These are phyloP conservation scores for Latrodectus hesperus DNA, from an alignment of 2,888 invertebrate genomes.

Conservation along the genomic window DNA sequence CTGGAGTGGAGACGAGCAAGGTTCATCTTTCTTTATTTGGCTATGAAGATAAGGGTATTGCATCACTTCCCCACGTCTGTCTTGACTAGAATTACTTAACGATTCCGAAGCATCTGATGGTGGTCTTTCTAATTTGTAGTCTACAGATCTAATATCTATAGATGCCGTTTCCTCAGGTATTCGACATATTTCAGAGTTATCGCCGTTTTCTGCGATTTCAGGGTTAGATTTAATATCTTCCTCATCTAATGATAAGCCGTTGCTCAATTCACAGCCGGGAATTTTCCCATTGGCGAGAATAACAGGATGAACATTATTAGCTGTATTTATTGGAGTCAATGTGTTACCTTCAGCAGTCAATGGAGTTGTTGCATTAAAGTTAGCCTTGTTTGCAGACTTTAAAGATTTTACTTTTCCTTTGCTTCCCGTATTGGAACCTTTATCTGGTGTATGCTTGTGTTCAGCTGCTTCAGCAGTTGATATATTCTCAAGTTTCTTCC, in stretches of 20 bases:
- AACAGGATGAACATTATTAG: slow-evolving; percentile 9
- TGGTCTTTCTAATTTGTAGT: slow-evolving; percentile 20
- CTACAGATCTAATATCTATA: slow-evolving; percentile 18
- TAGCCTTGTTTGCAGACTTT: slow-evolving; percentile 52
- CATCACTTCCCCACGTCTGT: slow-evolving; percentile 18
- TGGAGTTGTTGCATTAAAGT: not conserved
- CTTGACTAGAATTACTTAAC: slow-evolving; percentile 54
- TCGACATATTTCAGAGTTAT: slow-evolving; percentile 11
- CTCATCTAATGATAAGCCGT: slow-evolving; percentile 41
- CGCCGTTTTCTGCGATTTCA: slow-evolving; percentile 28
- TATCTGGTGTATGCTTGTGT: slow-evolving; percentile 78
- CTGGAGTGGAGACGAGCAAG: slow-evolving; percentile 32
- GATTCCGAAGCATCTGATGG: slow-evolving; percentile 31
- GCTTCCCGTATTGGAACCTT: slow-evolving; percentile 25
- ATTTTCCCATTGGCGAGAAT: slow-evolving; percentile 44
- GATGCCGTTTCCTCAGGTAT: slow-evolving; percentile 37
- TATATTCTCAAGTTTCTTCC: slow-evolving; percentile 95
- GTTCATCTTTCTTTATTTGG: slow-evolving; percentile 36
- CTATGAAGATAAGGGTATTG: slow-evolving; percentile 39
- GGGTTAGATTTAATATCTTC: slow-evolving; percentile 23
- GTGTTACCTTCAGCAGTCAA: slow-evolving; percentile 12
- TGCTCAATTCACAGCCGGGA: slow-evolving; percentile 34
- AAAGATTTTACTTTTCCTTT: slow-evolving; percentile 63
- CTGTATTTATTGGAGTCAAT: not conserved
- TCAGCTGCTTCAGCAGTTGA: slow-evolving; percentile 91